Percentiles rank a stretch among this genome's conserved stretches.
phyloP scores from a whole-genome alignment of 1,140 invertebrate genomes.

The Neuroterus valhalla region DNA sequence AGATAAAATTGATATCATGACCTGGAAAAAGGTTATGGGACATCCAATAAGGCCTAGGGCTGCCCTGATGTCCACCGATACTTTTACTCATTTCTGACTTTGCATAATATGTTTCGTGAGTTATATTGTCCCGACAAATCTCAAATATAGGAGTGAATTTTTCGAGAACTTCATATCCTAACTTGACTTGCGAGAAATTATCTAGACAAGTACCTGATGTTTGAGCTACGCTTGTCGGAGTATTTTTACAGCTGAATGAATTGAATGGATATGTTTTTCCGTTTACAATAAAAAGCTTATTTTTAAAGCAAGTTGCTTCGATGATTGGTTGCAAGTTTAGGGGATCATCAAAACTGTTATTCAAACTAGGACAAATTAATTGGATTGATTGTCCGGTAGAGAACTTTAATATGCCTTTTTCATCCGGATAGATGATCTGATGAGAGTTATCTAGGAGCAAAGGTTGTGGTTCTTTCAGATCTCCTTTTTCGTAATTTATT shows the following conservation, averaged over 20 bases:
- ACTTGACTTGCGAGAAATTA: conserved; percentile 39
- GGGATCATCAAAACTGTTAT: conserved; percentile 50
- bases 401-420: conserved; percentile 30
- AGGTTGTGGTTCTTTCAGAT: conserved; percentile 59
- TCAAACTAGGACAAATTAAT: conserved; percentile 55
- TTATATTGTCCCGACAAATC: conserved; percentile 70
- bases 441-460: conserved; percentile 47
- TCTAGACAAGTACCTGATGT: not conserved
- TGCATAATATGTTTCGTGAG: conserved; percentile 68
- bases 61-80: conserved; percentile 59
- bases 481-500: conserved; percentile 48
- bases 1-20: conserved; percentile 54
- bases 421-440: conserved; percentile 47
- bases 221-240: not conserved
- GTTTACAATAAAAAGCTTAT: conserved; percentile 47
- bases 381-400: conserved; percentile 42
- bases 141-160: conserved; percentile 67
- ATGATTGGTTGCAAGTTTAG: not conserved
- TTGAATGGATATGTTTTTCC: conserved; percentile 23
- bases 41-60: conserved; percentile 59
- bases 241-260: conserved; percentile 15
- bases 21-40: conserved; percentile 58
- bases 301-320: conserved; percentile 43
- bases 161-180: conserved; percentile 54
- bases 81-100: conserved; percentile 60